Base-by-base conservation (phyloP, 2,113 vertebrate genomes). In the Pelodiscus sinensis region DNA sequence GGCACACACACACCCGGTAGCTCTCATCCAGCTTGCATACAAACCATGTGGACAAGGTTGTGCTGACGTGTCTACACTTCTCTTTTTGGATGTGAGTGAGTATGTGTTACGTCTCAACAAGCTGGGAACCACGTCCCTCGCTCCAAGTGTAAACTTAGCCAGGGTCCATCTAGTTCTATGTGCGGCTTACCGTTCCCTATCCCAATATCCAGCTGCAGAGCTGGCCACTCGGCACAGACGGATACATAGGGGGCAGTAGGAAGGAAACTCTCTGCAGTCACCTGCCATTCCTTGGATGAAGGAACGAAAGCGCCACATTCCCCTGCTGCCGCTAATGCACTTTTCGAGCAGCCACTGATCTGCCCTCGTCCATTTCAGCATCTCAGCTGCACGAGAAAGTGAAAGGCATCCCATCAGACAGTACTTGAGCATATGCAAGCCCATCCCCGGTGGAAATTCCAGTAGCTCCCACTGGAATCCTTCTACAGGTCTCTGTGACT, bases 341-440 rank as follows among this genome's bases (percentile, higher is more conserved):
- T 96, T 97, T 89, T 97, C 94, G 44, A 98, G 96, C 51, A 98
- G 97, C 98, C 98, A 98, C 84, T 12, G 94, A 79, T 98, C 98
- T n/a, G 97, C 96, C 0, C 80, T 90, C 68, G 56, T 89, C 97
- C 97, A 98, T 92, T 96, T 97, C 94, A 98, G 95, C 93, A 97
- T 96, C 19, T 95, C 95, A 62, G 96, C 98, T 98, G 95, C 79
- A 60, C 83, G 92, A 58, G 80, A 84, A 81, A 86, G 55, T 0
- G 54, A 57, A 82, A 55, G 81, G 38, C 25, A 4, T 0, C 2
- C 56, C 21, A 27, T 31, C 6, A 9, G 9, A 31, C 27, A 75
- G 50, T 4, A 8, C 25, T 77, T 3, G 12, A 50, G 22, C 2
- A 1, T 19, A 12, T 77, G 73, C 55, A 86, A 38, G 24, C 81